phyloP scores from a whole-genome alignment of 1,140 invertebrate species.

The Drosophila sechellia region DNA sequence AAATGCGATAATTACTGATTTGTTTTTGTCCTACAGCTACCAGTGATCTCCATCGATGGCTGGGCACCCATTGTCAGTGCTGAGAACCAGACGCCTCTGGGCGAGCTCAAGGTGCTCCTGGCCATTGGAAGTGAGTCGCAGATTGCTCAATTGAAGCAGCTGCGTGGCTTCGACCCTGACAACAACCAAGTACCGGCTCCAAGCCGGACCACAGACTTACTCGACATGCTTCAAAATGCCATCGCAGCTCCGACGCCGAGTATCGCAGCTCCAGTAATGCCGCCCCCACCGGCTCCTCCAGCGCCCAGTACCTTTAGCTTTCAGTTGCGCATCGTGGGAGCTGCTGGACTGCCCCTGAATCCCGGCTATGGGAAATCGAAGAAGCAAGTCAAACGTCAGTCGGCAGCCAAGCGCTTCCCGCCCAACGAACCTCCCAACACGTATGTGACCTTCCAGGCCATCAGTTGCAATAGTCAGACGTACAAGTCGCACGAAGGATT shows the following conservation, averaged over 20 bases:
- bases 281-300: slow-evolving; percentile 14
- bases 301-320: slow-evolving; percentile 82
- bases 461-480: slow-evolving; percentile 52
- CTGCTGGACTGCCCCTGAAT: slow-evolving; percentile 86
- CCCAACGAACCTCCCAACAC: slow-evolving; percentile 85
- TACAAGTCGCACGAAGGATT: slow-evolving; percentile 82
- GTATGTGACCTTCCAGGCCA: slow-evolving; percentile 87
- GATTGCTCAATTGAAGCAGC: slow-evolving; percentile 86
- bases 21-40: slow-evolving; percentile 82
- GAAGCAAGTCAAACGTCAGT: slow-evolving; percentile 65
- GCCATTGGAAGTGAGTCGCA: slow-evolving; percentile 87
- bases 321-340: slow-evolving; percentile 86
- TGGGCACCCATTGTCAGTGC: slow-evolving; percentile 86
- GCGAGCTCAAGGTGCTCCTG: slow-evolving; percentile 86
- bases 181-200: slow-evolving; percentile 32
- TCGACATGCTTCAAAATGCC: slow-evolving; percentile 85
- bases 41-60: slow-evolving; percentile 87
- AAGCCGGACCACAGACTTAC: slow-evolving; percentile 83
- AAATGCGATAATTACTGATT: no score
- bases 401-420: slow-evolving; percentile 58
- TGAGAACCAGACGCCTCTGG: slow-evolving; percentile 84
- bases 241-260: slow-evolving; percentile 45
- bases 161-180: slow-evolving; percentile 83
- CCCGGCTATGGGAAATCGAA: slow-evolving; percentile 79
- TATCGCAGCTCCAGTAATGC: slow-evolving; percentile 1